phyloP scores from a whole-genome alignment of 2,797 vertebrate species.

The Rhyacichthys aspro region DNA sequence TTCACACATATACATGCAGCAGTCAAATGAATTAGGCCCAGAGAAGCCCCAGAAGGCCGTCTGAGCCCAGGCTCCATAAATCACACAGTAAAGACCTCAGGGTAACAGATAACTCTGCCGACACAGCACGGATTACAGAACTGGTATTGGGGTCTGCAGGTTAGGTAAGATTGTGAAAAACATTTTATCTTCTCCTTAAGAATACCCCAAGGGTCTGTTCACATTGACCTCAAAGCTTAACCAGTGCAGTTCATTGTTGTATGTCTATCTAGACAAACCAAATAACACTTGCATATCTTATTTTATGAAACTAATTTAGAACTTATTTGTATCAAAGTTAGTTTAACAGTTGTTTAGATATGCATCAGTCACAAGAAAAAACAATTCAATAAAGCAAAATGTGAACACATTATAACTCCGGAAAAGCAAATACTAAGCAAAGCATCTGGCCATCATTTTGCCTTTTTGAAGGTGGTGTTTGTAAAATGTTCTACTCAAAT shows the following conservation, averaged over 20 bases:
- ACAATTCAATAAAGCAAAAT: no score
- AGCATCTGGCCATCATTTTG: no score
- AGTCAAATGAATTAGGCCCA: slow-evolving; percentile 22
- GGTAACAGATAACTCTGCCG: slow-evolving; percentile 30
- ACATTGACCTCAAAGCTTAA: neutral
- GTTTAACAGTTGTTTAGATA: no score
- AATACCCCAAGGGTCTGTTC: neutral
- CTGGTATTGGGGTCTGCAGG: slow-evolving; percentile 5
- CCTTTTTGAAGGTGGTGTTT: no score
- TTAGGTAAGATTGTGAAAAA: slow-evolving; percentile 12
- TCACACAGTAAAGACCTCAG: slow-evolving; percentile 20
- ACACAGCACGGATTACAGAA: slow-evolving; percentile 8
- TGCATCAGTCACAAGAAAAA: no score
- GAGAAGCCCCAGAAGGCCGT: slow-evolving; percentile 10
- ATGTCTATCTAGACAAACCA: neutral
- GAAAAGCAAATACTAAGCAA: no score
- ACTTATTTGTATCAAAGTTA: no score
- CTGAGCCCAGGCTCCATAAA: slow-evolving; percentile 25
- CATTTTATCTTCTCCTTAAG: neutral
- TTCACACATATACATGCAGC: slow-evolving; percentile 1
- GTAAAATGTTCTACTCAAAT: no score
- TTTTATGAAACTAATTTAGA: no score
- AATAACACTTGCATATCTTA: no score
- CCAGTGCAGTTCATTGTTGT: neutral
- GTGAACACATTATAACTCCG: no score